A percentile compares a stretch with the other conserved stretches of the same genome.
Evolutionary conservation across 2,888 invertebrate genomes (phyloP).

Genomic region (Corbicula japonica): DNA sequence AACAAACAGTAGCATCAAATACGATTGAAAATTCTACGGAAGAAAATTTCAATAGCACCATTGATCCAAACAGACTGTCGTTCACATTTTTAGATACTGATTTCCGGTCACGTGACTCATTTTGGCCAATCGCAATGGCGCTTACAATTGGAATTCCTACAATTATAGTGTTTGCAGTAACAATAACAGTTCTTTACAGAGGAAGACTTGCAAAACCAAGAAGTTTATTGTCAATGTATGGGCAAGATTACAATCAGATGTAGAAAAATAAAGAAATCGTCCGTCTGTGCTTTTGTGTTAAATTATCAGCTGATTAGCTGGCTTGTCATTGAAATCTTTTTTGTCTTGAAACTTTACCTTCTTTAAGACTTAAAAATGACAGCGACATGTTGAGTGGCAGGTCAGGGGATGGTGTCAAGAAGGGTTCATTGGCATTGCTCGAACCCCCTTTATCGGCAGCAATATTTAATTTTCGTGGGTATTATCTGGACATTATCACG

Average conservation of each 20-base stretch:
- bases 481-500: no score
- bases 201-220: conserved; percentile 47
- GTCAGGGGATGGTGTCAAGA: no score
- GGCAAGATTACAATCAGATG: conserved; percentile 35
- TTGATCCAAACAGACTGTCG: conserved; percentile 22
- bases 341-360: no score
- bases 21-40: conserved; percentile 1
- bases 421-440: no score
- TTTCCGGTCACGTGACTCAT: conserved; percentile 51
- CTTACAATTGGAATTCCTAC: conserved; percentile 66
- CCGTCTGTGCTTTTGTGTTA: no score
- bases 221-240: conserved; percentile 45
- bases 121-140: conserved; percentile 70
- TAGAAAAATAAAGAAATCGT: background rate
- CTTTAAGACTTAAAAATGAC: no score
- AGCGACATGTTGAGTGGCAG: no score
- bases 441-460: no score
- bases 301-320: no score
- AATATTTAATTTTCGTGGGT: no score
- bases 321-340: no score
- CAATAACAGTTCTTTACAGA: conserved; percentile 68
- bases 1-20: background rate
- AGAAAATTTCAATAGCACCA: background rate
- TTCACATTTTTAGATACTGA: conserved; percentile 23
- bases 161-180: conserved; percentile 67